A percentile compares a stretch with the other conserved stretches of the same genome.
These are phyloP conservation scores for Florisuga fusca DNA, from an alignment of 2,797 vertebrate genomes.

Conservation along the genomic window DNA sequence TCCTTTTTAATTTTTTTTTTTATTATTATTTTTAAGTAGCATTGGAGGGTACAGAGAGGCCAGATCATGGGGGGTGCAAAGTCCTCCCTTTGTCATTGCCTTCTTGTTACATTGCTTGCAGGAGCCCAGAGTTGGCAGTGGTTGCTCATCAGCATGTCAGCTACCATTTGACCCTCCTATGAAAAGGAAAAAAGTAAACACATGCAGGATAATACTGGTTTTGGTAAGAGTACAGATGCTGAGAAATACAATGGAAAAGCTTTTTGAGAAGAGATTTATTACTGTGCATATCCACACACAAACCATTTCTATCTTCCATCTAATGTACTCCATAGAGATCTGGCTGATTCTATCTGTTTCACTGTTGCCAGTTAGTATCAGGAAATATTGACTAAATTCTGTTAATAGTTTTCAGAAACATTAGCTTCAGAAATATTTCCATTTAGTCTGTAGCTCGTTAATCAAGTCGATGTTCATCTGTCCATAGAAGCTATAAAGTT, in stretches of 20 bases:
- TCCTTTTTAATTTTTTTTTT: not conserved
- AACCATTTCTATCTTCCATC: not conserved
- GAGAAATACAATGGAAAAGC: not conserved
- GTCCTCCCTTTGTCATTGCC: not conserved
- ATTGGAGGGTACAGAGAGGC: not conserved
- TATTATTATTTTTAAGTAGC: not conserved
- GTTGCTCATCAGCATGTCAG: not conserved
- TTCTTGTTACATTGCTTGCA: not conserved
- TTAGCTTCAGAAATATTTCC: constrained; percentile 57
- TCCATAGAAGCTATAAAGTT: constrained; percentile 57
- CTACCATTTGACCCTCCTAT: not conserved
- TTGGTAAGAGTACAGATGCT: not conserved
- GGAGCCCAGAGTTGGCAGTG: not conserved
- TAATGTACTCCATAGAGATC: not conserved
- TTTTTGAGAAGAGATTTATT: not conserved
- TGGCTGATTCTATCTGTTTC: not conserved
- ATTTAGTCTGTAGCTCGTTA: constrained; percentile 61
- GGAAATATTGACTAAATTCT: constrained; percentile 37
- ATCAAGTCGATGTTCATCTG: constrained; percentile 59
- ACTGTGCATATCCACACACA: not conserved
- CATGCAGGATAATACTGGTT: not conserved
- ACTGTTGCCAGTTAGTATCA: not conserved
- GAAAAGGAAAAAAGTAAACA: not conserved
- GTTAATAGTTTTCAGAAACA: constrained; percentile 56
- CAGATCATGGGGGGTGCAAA: not conserved